Evolutionary conservation across 2,797 vertebrate genomes (phyloP).

Genomic region (Clarias platycephalus): DNA sequence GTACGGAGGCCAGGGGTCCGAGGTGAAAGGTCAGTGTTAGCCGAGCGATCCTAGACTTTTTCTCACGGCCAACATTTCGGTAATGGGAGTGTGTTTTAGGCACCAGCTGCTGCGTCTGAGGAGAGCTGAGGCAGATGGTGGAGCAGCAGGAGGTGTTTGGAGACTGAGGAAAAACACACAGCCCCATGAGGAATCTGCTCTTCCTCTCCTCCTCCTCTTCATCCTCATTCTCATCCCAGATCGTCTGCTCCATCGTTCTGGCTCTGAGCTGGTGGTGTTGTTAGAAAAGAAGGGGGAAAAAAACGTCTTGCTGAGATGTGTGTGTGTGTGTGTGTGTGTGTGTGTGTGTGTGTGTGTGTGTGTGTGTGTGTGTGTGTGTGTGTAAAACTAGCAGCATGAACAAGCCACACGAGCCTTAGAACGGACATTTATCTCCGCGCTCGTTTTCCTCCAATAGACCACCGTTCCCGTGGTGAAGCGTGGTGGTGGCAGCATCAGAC

Average conservation of each 20-base stretch:
- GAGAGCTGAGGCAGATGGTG: constrained; percentile 73
- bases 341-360: neutral
- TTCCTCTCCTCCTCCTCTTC: constrained; percentile 60
- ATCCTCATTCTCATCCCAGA: constrained; percentile 68
- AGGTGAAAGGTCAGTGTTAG: neutral
- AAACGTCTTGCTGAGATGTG: constrained; percentile 32
- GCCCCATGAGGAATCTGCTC: constrained; percentile 62
- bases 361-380: neutral
- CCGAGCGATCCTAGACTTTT: constrained; percentile 1
- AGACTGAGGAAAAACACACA: constrained; percentile 63
- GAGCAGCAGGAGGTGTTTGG: constrained; percentile 70
- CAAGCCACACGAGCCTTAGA: neutral
- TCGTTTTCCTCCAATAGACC: neutral
- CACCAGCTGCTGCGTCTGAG: constrained; percentile 65
- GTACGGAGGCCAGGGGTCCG: no score
- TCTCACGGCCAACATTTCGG: constrained; percentile 19
- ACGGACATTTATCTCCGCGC: neutral
- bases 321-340: constrained; percentile 8
- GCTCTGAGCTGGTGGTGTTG: constrained; percentile 14
- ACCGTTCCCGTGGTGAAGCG: neutral
- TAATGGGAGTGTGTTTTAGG: constrained; percentile 47
- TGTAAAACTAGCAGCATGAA: neutral
- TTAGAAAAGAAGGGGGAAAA: constrained; percentile 11
- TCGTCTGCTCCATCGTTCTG: constrained; percentile 60
- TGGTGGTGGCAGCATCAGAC: neutral